Conservation (phyloP, 35 echinoderm and acorn worm genomes). For the Holothuria glaberrima region DNA sequence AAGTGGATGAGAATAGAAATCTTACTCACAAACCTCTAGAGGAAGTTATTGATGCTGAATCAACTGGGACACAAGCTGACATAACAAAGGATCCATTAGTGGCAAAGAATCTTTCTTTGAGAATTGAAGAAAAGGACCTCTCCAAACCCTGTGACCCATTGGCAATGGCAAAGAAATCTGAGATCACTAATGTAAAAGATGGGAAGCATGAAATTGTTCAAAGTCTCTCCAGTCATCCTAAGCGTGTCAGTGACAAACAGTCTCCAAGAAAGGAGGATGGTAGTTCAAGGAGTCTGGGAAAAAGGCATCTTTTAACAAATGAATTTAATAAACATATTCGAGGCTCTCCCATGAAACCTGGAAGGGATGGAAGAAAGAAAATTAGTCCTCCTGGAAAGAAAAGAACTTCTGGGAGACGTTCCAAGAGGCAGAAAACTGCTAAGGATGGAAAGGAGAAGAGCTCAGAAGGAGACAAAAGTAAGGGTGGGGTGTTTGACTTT, state of each 20-base stretch:
- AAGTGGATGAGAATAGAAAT: slow-evolving; percentile 50
- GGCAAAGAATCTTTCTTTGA: no score
- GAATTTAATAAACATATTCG: slow-evolving; percentile 45
- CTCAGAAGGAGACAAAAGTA: background rate
- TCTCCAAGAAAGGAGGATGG: slow-evolving; percentile 18
- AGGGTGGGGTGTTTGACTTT: slow-evolving; percentile 45
- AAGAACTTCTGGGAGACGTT: slow-evolving; percentile 19
- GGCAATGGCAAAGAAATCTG: background rate
- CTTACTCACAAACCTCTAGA: background rate
- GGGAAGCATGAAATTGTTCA: no score
- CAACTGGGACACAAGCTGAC: background rate
- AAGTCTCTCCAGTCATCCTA: no score
- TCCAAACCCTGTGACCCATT: no score
- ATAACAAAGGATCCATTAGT: no score
- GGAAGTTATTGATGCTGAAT: background rate
- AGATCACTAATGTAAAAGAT: no score
- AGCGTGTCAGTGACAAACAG: background rate
- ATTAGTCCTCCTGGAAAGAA: slow-evolving; percentile 26
- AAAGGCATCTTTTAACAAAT: slow-evolving; percentile 30
- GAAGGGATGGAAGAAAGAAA: slow-evolving; percentile 41
- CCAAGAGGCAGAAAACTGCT: slow-evolving; percentile 25
- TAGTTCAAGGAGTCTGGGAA: background rate
- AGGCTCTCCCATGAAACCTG: slow-evolving; percentile 34
- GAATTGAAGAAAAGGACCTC: no score
- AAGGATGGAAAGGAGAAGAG: slow-evolving; percentile 10